Evolutionary conservation across 2,797 vertebrate species (phyloP), one percentile per base, ranked within the genome.

Genomic region (Macroramphosus scolopax): DNA sequence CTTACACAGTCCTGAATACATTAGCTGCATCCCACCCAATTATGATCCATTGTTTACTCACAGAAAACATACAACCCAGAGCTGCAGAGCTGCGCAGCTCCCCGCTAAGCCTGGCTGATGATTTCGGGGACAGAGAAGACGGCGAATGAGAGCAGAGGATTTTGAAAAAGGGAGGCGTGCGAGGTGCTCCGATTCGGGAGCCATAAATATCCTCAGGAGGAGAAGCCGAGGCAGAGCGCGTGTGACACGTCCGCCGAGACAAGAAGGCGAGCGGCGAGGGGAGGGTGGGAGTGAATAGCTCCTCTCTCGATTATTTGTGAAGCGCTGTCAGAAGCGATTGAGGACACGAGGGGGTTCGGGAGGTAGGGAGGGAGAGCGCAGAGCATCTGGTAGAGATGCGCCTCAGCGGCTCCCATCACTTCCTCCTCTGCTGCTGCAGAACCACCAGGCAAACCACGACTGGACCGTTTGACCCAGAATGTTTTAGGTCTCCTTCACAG

Each of bases 141-240:
- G 36, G 56, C 48, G 65, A 79, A 82, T 79, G 80, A 80, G 83
- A 82, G 73, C 75, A 72, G 63, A 69, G 77, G 64, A 72, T 78
- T 32, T 78, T 34, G 71, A 75, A 79, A 71, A 56, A 33, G 52
- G 57, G 67, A 72, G 77, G 80, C 63, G 63, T 63, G 70, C 28
- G 74, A 80, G 70, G 60, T 72, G 81, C 79, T 80, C 83, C 58
- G 75, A 78, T 80, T 86, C 80, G 43, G 72, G 74, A 83, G 84
- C 80, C 79, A 82, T 79, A 82, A 84, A 87, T 85, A 84, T 80
- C 83, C 78, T 83, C 78, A 72, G 81, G 82, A 86, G 63, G 72
- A 78, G 79, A 77, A 82, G 69, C 72, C 64, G 68, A 74, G 75
- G 68, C 58, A 58, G 73, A 80, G 67, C 51, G 34, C 71, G 70